These are phyloP conservation scores for Bostrychus sinensis DNA, from an alignment of 2,113 vertebrate genomes.

Conservation along the genomic window DNA sequence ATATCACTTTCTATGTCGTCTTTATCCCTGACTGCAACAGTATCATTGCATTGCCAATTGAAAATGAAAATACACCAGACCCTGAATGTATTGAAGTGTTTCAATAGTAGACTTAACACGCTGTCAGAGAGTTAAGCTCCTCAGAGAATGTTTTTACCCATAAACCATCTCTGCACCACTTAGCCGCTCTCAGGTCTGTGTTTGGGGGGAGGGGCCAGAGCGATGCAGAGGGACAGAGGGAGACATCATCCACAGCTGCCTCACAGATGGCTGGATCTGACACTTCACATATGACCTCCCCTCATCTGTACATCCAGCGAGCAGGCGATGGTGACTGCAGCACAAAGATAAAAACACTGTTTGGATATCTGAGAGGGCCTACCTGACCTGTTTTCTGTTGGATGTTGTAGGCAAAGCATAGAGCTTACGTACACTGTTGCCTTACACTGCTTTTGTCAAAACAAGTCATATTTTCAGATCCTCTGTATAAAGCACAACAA, in stretches of 20 bases:
- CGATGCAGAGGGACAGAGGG: conserved; percentile 23
- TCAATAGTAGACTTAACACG: conserved; percentile 62
- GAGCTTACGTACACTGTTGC: background rate
- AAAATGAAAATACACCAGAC: too few species aligned
- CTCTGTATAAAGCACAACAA: too few species aligned
- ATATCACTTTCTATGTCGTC: too few species aligned
- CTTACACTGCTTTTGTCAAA: too few species aligned
- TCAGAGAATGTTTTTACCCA: conserved; percentile 82
- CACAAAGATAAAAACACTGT: conserved; percentile 6
- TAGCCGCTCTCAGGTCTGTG: conserved; percentile 75
- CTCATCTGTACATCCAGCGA: conserved; percentile 20
- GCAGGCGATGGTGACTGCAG: background rate
- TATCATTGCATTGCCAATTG: too few species aligned
- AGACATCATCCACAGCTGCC: conserved; percentile 68
- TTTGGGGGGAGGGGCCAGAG: conserved; percentile 12
- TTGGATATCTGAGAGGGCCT: background rate
- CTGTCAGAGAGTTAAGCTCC: conserved; percentile 83
- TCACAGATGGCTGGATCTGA: conserved; percentile 54
- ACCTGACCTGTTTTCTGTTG: background rate
- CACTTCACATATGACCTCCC: conserved; percentile 21
- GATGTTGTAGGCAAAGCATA: background rate
- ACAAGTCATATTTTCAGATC: too few species aligned
- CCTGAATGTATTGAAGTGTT: too few species aligned
- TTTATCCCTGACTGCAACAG: too few species aligned
- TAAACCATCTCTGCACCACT: conserved; percentile 86